Conservation (phyloP, 2,113 vertebrate species). For the Aix galericulata region DNA sequence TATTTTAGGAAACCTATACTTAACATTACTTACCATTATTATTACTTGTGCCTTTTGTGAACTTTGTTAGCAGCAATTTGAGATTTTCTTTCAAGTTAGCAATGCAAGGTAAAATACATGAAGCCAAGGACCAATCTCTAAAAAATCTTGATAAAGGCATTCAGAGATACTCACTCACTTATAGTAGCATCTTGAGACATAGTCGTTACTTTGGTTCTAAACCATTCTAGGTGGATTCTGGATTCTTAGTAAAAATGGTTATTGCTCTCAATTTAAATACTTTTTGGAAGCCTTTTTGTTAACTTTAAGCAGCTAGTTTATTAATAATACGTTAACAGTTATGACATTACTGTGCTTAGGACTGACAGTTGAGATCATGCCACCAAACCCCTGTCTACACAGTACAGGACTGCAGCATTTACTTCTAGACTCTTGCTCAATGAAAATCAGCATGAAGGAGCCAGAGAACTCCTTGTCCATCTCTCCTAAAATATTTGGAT, state of each 20-base stretch:
- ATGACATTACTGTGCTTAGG: neutral
- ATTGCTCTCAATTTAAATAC: neutral
- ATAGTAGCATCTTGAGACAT: neutral
- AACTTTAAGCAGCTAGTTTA: neutral
- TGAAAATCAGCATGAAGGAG: neutral
- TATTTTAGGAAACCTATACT: neutral
- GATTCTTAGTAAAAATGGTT: neutral
- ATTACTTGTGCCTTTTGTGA: neutral
- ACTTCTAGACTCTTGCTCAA: rapidly evolving
- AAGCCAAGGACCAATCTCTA: neutral
- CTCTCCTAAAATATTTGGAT: neutral
- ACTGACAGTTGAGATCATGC: rapidly evolving
- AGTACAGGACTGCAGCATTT: neutral
- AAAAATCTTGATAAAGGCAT: neutral
- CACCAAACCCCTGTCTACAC: neutral
- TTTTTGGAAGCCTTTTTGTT: neutral
- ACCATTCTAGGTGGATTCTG: neutral
- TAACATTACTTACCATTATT: neutral
- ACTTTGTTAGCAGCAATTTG: neutral
- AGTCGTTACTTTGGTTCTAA: neutral
- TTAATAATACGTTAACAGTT: neutral
- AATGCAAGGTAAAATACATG: neutral
- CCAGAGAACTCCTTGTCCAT: neutral
- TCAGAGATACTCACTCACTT: neutral
- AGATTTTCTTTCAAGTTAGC: neutral